Evolutionary conservation across 2,888 invertebrate species (phyloP).

Genomic region (Cinara cedri): DNA sequence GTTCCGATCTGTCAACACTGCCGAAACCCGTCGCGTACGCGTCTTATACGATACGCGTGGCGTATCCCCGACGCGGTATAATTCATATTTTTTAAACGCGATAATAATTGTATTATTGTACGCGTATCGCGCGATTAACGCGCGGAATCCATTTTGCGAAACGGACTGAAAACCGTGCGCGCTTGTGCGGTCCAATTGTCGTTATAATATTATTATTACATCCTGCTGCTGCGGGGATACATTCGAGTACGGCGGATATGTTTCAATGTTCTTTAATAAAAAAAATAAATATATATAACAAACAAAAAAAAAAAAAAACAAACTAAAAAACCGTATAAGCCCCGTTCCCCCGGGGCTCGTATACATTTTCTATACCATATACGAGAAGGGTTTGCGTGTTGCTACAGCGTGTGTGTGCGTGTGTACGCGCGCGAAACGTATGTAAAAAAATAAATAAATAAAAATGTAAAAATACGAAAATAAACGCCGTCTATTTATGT

Average conservation of each 20-base stretch:
- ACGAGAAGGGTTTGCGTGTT: conserved; percentile 39
- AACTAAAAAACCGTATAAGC: conserved; percentile 16
- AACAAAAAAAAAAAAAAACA: conserved; percentile 12
- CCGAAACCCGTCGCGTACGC: too few relatives aligned
- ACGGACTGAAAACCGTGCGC: neutral
- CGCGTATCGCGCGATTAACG: neutral
- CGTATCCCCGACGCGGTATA: too few relatives aligned
- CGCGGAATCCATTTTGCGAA: conserved; percentile 23
- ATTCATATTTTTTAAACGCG: too few relatives aligned
- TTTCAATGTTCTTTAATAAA: conserved; percentile 37
- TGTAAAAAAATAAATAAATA: conserved; percentile 22
- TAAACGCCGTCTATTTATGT: conserved; percentile 51
- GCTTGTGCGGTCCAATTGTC: conserved; percentile 10
- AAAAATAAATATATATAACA: too few relatives aligned
- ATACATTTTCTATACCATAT: neutral
- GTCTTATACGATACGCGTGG: too few relatives aligned
- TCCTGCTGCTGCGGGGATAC: neutral
- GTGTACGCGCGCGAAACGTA: conserved; percentile 6
- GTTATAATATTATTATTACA: neutral
- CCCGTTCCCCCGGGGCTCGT: conserved; percentile 47
- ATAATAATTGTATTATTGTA: too few relatives aligned
- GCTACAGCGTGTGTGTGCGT: too few relatives aligned
- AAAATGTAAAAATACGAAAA: conserved; percentile 40
- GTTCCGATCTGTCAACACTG: neutral
- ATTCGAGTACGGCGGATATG: conserved; percentile 18